Evolutionary conservation across 2,888 invertebrate species (phyloP).

Genomic region (Cryptocheilus praepositus): DNA sequence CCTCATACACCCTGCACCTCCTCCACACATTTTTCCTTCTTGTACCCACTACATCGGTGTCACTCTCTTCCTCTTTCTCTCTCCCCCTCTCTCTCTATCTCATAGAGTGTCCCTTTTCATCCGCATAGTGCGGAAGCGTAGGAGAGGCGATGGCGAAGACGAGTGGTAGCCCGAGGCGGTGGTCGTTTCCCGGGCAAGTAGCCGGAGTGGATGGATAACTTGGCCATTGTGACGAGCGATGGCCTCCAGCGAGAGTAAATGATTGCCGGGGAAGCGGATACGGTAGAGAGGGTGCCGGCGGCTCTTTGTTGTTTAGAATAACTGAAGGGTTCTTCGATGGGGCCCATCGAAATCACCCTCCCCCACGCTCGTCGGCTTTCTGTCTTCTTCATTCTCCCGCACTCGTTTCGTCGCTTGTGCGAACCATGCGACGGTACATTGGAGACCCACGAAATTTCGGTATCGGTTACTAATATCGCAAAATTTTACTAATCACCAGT

Average conservation of each 20-base stretch:
- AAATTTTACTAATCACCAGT: too few relatives aligned
- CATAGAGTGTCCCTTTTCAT: too few relatives aligned
- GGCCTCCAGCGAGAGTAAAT: conserved; percentile 72
- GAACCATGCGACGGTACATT: too few relatives aligned
- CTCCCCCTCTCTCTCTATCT: conserved; percentile 22
- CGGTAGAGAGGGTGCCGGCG: conserved; percentile 65
- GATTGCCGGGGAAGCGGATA: conserved; percentile 68
- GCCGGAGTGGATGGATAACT: conserved; percentile 72
- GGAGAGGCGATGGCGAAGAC: conserved; percentile 47
- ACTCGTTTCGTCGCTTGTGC: conserved; percentile 15
- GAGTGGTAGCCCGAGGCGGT: conserved; percentile 58
- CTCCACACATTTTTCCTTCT: too few relatives aligned
- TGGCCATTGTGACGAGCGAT: conserved; percentile 71
- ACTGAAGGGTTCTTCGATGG: conserved; percentile 66
- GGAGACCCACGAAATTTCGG: too few relatives aligned
- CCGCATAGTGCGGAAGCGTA: conserved; percentile 10
- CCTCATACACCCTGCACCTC: too few relatives aligned
- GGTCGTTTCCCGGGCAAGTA: conserved; percentile 66
- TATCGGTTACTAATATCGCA: too few relatives aligned
- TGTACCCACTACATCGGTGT: too few relatives aligned
- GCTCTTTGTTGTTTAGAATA: conserved; percentile 73
- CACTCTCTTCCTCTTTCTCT: too few relatives aligned
- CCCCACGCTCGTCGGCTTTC: conserved; percentile 19
- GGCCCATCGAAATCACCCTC: conserved; percentile 51
- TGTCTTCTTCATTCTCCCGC: conserved; percentile 13